A percentile compares a stretch with the other conserved stretches of the same genome.
These are phyloP conservation scores for Canis aureus DNA, from an alignment of 2,113 vertebrate genomes.

Conservation along the genomic window DNA sequence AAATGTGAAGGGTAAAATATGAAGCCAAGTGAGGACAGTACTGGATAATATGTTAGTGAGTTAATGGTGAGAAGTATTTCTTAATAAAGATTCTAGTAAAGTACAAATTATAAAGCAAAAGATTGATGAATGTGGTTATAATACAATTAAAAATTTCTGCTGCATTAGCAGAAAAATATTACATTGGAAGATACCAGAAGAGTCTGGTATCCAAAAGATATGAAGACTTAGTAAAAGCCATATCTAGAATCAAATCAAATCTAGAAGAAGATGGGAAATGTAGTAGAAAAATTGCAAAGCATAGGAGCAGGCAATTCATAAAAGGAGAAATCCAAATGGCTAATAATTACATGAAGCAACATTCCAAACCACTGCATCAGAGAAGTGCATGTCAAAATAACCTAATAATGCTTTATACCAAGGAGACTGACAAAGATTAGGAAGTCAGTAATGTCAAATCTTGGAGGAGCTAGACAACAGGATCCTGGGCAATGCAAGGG, in stretches of 20 bases:
- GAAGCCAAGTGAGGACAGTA: background rate
- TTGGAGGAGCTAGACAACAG: background rate
- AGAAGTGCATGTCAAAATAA: background rate
- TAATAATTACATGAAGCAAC: background rate
- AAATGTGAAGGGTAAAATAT: background rate
- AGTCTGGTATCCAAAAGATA: background rate
- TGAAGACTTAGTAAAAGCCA: background rate
- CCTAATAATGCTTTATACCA: background rate
- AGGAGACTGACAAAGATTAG: background rate
- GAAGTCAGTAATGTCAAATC: background rate
- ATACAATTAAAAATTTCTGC: background rate
- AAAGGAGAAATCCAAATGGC: background rate
- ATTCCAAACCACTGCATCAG: background rate
- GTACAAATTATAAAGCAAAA: conserved; percentile 11
- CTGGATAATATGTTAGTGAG: background rate
- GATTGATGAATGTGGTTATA: background rate
- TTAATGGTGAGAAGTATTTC: background rate
- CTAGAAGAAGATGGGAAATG: background rate
- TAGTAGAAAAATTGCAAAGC: background rate
- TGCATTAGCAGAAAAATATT: background rate
- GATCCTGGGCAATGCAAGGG: background rate
- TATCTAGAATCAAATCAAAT: background rate
- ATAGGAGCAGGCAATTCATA: background rate
- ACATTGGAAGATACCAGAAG: background rate
- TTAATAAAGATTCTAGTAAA: background rate